Evolutionary conservation across 2,797 vertebrate species (phyloP).

Genomic region (Enteromius paludinosus): DNA sequence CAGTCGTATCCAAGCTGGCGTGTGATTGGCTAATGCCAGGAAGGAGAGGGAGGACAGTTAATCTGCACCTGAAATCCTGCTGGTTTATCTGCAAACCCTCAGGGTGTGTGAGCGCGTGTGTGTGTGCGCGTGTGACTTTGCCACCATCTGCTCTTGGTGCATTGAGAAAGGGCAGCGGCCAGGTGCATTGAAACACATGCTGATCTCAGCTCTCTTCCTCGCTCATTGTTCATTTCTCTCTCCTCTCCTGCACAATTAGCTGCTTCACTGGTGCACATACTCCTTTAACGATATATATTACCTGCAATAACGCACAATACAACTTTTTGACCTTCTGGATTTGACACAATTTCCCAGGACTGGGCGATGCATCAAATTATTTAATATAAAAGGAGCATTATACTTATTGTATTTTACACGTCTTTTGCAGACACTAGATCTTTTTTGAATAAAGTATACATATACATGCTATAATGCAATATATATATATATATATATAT

Average conservation of each 20-base stretch:
- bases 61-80: conserved; percentile 77
- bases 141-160: conserved; percentile 76
- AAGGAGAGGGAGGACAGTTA: conserved; percentile 72
- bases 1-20: conserved; percentile 21
- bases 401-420: not conserved
- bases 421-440: not conserved
- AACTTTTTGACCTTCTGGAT: conserved; percentile 57
- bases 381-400: not conserved
- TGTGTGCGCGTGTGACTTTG: conserved; percentile 71
- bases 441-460: no score
- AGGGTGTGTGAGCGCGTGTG: conserved; percentile 12
- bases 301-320: conserved; percentile 55
- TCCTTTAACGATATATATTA: conserved; percentile 41
- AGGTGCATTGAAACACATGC: conserved; percentile 72
- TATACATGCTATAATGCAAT: no score
- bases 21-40: conserved; percentile 45
- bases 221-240: conserved; percentile 66
- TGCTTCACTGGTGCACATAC: conserved; percentile 73
- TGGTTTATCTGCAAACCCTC: conserved; percentile 75
- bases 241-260: conserved; percentile 77
- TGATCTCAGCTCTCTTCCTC: conserved; percentile 70
- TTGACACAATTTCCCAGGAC: not conserved
- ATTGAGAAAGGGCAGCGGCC: conserved; percentile 58
- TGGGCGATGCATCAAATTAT: not conserved
- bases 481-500: no score